phyloP scores from a whole-genome alignment of 2,797 vertebrate species.

The Eospalax fontanierii region DNA sequence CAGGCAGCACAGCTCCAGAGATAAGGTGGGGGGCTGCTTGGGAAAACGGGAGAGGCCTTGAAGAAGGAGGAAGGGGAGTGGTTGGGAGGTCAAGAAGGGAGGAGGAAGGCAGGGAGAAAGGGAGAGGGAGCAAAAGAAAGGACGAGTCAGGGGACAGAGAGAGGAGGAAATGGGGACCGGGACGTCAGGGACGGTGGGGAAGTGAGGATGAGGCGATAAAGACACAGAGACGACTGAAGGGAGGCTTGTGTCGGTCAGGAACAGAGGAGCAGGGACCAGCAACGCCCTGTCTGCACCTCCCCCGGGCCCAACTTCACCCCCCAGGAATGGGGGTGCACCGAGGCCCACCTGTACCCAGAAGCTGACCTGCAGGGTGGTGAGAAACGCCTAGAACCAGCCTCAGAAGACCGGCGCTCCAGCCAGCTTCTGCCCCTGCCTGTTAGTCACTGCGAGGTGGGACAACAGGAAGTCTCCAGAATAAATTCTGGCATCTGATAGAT shows the following conservation, averaged over 20 bases:
- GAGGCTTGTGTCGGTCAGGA: too few species aligned
- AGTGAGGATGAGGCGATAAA: not conserved
- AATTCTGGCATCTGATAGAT: not conserved
- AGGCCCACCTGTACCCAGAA: fast-evolving
- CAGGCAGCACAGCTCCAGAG: slow-evolving; percentile 76
- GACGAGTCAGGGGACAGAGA: not conserved
- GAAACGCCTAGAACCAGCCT: not conserved
- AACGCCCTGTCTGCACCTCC: too few species aligned
- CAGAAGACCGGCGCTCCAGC: not conserved
- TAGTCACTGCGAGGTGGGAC: not conserved
- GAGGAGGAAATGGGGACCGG: not conserved
- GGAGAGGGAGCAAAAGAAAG: not conserved
- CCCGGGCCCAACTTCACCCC: too few species aligned
- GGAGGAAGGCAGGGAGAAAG: fast-evolving
- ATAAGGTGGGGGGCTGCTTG: not conserved
- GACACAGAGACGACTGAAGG: not conserved
- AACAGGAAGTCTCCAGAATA: slow-evolving; percentile 31
- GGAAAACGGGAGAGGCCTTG: not conserved
- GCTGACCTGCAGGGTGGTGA: fast-evolving
- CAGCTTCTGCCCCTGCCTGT: too few species aligned
- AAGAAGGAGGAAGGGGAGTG: not conserved
- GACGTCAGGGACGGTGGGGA: not conserved
- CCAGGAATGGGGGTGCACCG: not conserved
- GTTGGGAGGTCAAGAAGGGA: not conserved
- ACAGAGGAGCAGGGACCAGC: too few species aligned